These are phyloP conservation scores for Chrosomus eos DNA, from an alignment of 2,797 vertebrate genomes.

Conservation along the genomic window DNA sequence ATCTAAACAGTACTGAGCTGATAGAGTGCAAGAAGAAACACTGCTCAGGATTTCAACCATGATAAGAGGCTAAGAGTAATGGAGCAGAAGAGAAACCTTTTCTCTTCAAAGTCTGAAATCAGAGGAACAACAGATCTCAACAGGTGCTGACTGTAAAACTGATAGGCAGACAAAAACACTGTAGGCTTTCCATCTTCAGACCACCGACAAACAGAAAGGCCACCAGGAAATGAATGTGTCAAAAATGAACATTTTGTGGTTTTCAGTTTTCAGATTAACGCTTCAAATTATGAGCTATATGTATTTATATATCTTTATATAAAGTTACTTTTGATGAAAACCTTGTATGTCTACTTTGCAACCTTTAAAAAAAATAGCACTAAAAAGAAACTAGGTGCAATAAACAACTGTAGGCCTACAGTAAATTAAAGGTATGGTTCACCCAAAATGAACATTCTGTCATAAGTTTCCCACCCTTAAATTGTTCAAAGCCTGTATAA, in stretches of 20 bases:
- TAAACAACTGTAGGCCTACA: not conserved
- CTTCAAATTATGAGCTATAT: not conserved
- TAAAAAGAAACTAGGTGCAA: not conserved
- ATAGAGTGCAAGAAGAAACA: not conserved
- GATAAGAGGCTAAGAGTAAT: slow-evolving; percentile 60
- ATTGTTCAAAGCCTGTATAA: too few relatives aligned
- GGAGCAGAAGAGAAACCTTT: slow-evolving; percentile 74
- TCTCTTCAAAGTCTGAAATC: slow-evolving; percentile 49
- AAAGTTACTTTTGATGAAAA: not conserved
- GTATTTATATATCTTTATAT: not conserved
- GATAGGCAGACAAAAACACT: not conserved
- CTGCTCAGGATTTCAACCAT: slow-evolving; percentile 7
- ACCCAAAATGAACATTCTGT: too few relatives aligned
- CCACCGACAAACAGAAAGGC: not conserved
- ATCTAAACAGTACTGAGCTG: not conserved
- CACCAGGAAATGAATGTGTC: not conserved
- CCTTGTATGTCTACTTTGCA: not conserved
- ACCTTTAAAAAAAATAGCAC: not conserved
- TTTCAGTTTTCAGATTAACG: not conserved
- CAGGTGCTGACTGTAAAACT: slow-evolving; percentile 64
- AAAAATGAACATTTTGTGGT: not conserved
- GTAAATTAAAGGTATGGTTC: not conserved
- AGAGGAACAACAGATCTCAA: slow-evolving; percentile 57
- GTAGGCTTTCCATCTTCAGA: not conserved
- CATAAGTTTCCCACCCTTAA: too few relatives aligned